Percentiles rank a stretch among this genome's conserved stretches.
Conservation (phyloP, 2,113 vertebrate species). For the Toxotes chatareus region DNA sequence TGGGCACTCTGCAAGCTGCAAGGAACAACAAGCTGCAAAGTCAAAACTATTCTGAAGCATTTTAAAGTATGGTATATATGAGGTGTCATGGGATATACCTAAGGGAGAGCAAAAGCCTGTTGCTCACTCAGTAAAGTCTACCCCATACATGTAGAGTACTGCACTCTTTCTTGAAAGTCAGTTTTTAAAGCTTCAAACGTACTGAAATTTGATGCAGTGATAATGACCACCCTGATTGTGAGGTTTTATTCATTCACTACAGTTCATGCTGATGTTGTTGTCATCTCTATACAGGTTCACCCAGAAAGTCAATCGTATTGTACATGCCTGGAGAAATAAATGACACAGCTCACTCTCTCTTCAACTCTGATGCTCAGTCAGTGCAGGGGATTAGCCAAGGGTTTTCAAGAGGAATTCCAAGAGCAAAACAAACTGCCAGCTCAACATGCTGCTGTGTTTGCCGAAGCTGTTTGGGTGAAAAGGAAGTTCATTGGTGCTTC, state of each 20-base stretch:
- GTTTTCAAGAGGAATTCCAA: constrained; percentile 49
- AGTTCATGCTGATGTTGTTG: background rate
- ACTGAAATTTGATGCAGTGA: background rate
- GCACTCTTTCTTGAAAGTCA: background rate
- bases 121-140: background rate
- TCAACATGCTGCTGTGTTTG: constrained; percentile 15
- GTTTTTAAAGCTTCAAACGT: background rate
- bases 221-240: background rate
- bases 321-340: background rate
- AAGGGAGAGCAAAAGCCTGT: background rate
- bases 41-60: background rate
- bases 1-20: background rate
- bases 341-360: background rate
- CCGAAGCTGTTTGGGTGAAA: background rate
- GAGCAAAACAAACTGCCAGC: constrained; percentile 30
- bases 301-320: background rate
- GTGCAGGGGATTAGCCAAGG: background rate
- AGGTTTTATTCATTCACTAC: constrained; percentile 1
- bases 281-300: background rate
- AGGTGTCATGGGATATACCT: background rate
- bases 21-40: background rate
- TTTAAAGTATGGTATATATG: background rate
- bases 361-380: constrained; percentile 9
- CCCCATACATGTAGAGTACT: background rate
- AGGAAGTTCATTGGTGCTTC: background rate